Base-by-base conservation (phyloP, 2,113 vertebrate genomes). In the Brachyhypopomus occidentalis region DNA sequence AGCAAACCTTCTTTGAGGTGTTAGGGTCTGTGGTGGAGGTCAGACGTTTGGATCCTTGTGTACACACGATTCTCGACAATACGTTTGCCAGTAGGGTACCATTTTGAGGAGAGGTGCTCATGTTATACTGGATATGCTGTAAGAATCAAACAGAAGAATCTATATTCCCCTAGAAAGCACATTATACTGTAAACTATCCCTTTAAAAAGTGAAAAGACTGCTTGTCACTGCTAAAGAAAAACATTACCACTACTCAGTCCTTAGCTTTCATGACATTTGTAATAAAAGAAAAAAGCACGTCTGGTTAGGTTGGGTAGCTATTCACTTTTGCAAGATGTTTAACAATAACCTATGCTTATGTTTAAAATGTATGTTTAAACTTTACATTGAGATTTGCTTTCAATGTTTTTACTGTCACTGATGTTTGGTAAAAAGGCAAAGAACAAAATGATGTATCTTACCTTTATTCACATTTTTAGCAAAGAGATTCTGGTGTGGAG, bases 1-100 rank as follows among this genome's bases (percentile, higher is more conserved):
- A 98, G 64, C 95, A 96, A 82, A 99, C 93, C 60, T 94, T 89
- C 88, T 96, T 99, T 60, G 96, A 95, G 78, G 92, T 88, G 0
- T 93, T 87, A 0, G 94, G 92, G 20, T 94, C 94, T 3, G 92
- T 87, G 62, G 90, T 11, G 2, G 92, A 88, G 62, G 84, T 88
- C 0, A 83, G 41, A 0, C 90, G 91, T 25, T 87, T 91, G 0
- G 86, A 79, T 25, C 85, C 88, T 38, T 89, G 84, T n/a, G 89
- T 92, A 14, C 93, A 93, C 2, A 89, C 90, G 0, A 93, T 95
- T 82, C 89, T 92, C 0, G 91, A 92, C 71, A 93, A 95, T 86
- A 88, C 67, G 0, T 87, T 88, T 34, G 91, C 92, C 84, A 87
- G 82, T 0, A 89, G 90, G 66, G 90, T 89, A 79, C 91, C 92